Base-by-base conservation (phyloP, 2,113 vertebrate species). In the Syrmaticus mikado region DNA sequence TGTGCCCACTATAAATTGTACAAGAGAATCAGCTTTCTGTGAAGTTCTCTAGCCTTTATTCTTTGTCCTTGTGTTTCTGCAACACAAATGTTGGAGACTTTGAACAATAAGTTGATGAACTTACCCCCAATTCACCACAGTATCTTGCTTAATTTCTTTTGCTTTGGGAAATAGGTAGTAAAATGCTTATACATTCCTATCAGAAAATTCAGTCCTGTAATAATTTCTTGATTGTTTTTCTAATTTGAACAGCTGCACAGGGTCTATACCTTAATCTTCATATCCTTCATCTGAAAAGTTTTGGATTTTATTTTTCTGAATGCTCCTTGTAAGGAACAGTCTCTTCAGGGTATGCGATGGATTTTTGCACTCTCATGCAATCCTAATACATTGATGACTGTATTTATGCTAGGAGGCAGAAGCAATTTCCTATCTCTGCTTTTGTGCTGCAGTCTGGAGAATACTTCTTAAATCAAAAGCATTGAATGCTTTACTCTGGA, bases 41-140 rank as follows among this genome's bases (percentile, higher is more conserved):
- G 50, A 74, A 34, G 22, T 40, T 66, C 15, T 71, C 24, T 22
- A 28, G 19, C 65, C 88, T 94, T 78, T 88, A 22, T 70, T 65
- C 14, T 62, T 80, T 67, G 28, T 82, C 19, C 25, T 27, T 76
- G 46, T 65, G 18, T 30, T 32, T 90, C 17, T 32, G 20, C 48
- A 43, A 11, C 36, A 36, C 30, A n/a, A 3, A 64, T 0, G 0
- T 17, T 45, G 34, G 21, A 40, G 61, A 4, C 65, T 32, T 8
- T 24, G 45, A 71, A 34, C 45, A 48, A 1, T 34, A 58, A 52
- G 60, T n/a, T 80, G 40, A 20, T 70, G 46, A 50, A 30, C 6
- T 53, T 70, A 6, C 0, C 10, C 28, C 53, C 53, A 27, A 5
- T 8, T 53, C 52, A 13, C 52, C 18, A 11, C 16, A 32, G 32